phyloP scores from a whole-genome alignment of 1,140 invertebrate genomes.

The Fragariocoptes setiger region DNA sequence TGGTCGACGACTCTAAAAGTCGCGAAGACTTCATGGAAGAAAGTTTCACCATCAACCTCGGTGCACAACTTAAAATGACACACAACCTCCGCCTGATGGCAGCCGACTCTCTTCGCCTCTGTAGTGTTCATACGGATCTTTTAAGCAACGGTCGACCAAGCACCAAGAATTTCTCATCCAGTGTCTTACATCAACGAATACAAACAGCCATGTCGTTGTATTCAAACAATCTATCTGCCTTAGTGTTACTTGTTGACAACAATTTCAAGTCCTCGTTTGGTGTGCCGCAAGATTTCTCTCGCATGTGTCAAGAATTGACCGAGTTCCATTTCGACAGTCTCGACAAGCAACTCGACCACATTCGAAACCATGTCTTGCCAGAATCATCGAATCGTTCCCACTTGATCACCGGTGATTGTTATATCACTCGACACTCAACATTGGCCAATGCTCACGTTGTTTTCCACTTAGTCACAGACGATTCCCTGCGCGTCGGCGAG shows the following conservation, averaged over 20 bases:
- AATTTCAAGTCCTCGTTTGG: slow-evolving; percentile 35
- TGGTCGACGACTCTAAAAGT: not conserved
- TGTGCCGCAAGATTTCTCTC: slow-evolving; percentile 27
- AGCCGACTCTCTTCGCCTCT: slow-evolving; percentile 52
- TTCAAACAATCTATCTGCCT: slow-evolving; percentile 53
- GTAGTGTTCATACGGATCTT: slow-evolving; percentile 15
- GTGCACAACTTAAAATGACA: slow-evolving; percentile 84
- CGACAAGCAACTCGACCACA: slow-evolving; percentile 47
- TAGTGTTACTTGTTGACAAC: slow-evolving; percentile 50
- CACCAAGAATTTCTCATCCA: slow-evolving; percentile 1
- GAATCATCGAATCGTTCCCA: not conserved
- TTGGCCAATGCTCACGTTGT: slow-evolving; percentile 67
- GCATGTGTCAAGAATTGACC: slow-evolving; percentile 22
- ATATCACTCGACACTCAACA: slow-evolving; percentile 79
- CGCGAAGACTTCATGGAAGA: slow-evolving; percentile 31
- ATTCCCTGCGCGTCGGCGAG: slow-evolving; percentile 27
- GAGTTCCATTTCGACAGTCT: slow-evolving; percentile 67
- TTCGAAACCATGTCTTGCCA: slow-evolving; percentile 16
- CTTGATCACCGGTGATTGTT: slow-evolving; percentile 53
- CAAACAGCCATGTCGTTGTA: slow-evolving; percentile 77
- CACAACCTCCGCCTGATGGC: slow-evolving; percentile 77
- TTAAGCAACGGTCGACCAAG: slow-evolving; percentile 1
- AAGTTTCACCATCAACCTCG: slow-evolving; percentile 79
- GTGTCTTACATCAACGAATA: slow-evolving; percentile 34
- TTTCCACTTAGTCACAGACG: slow-evolving; percentile 68